Conservation (phyloP, 2,888 invertebrate genomes). For the Tortrix viridana region DNA sequence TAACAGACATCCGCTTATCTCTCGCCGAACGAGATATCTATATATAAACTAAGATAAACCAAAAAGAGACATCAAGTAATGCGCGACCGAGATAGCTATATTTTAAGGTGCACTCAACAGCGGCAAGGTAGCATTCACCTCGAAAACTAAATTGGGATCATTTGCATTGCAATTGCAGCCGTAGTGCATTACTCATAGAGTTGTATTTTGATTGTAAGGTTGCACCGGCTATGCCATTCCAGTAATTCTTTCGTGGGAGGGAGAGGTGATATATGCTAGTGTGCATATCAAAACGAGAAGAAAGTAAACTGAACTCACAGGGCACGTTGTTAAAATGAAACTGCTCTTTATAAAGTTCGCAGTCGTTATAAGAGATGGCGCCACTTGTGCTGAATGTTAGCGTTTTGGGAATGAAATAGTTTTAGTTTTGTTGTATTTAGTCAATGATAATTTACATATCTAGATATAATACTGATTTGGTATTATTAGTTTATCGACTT, state of each 20-base stretch:
- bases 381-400: conserved; percentile 48
- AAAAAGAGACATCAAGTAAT: conserved; percentile 69
- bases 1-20: conserved; percentile 78
- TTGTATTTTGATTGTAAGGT: conserved; percentile 62
- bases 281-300: conserved; percentile 59
- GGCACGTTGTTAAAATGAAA: conserved; percentile 65
- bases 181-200: conserved; percentile 62
- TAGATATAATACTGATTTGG: not conserved
- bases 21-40: conserved; percentile 78
- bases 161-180: conserved; percentile 78
- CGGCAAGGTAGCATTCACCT: conserved; percentile 64
- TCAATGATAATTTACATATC: not conserved
- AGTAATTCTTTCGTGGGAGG: conserved; percentile 57
- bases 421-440: not conserved
- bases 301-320: conserved; percentile 58
- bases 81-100: conserved; percentile 74
- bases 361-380: conserved; percentile 72
- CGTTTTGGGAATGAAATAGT: not conserved
- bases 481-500: not conserved
- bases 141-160: conserved; percentile 55
- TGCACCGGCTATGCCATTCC: conserved; percentile 57
- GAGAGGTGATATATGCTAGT: conserved; percentile 52
- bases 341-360: conserved; percentile 61
- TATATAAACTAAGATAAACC: conserved; percentile 73
- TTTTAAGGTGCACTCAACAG: conserved; percentile 69